Evolutionary conservation across 2,888 invertebrate genomes (phyloP).

Genomic region (Exocentrus adspersus): DNA sequence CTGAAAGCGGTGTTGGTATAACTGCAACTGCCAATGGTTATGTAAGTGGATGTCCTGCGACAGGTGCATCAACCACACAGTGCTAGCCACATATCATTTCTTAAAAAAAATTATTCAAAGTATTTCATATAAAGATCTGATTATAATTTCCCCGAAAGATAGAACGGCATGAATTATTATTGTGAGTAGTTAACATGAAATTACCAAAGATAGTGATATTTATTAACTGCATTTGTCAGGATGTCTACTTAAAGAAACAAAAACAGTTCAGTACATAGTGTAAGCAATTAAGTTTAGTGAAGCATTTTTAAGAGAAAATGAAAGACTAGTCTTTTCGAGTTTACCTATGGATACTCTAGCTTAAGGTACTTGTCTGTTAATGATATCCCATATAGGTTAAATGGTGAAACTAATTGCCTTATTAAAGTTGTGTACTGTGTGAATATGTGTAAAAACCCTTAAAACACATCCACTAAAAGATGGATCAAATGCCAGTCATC

Average conservation of each 20-base stretch:
- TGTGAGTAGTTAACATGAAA: constrained; percentile 54
- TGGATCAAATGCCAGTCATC: constrained; percentile 43
- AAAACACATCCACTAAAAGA: constrained; percentile 38
- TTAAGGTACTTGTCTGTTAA: constrained; percentile 46
- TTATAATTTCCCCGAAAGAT: constrained; percentile 37
- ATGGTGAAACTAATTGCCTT: constrained; percentile 53
- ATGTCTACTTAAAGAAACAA: constrained; percentile 41
- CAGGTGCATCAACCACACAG: constrained; percentile 59
- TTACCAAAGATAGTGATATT: constrained; percentile 63
- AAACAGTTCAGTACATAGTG: constrained; percentile 33
- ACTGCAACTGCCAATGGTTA: constrained; percentile 60
- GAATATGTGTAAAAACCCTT: constrained; percentile 47
- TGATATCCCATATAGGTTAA: constrained; percentile 46
- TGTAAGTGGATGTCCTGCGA: constrained; percentile 57
- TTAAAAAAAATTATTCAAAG: constrained; percentile 28
- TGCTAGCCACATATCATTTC: constrained; percentile 55
- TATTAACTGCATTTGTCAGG: constrained; percentile 41
- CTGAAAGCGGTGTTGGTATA: constrained; percentile 52
- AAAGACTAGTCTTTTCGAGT: constrained; percentile 50
- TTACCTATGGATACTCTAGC: constrained; percentile 47
- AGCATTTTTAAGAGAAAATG: constrained; percentile 44
- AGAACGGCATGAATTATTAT: constrained; percentile 48
- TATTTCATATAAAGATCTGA: constrained; percentile 51
- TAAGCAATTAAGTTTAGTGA: constrained; percentile 39
- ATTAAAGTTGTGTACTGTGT: constrained; percentile 46